Evolutionary conservation across 2,888 invertebrate species (phyloP), one percentile per base, ranked within the genome.

Genomic region (Agelastica alni): DNA sequence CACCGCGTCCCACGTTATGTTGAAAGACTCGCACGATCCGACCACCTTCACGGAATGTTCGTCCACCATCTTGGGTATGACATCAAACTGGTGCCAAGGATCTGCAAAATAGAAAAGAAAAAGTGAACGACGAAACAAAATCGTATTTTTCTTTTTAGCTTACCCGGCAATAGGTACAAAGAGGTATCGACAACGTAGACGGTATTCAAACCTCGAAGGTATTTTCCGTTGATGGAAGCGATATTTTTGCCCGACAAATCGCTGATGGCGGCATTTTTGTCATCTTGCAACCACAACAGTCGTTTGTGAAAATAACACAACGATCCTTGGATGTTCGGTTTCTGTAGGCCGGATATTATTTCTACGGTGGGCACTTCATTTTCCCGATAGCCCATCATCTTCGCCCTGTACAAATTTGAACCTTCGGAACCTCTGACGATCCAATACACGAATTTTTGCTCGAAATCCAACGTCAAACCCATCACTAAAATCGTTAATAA

Each of bases 401-500:
- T 83, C 2, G 89, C 88, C 56, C 83, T 80, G 70, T 86, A 89
- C 16, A 93, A 78, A 64, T 84, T 85, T 0, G 89, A 88, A 7
- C 88, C 89, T 68, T 89, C 87, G 61, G 86, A 86, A 62, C 89
- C 88, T 61, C 89, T 79, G 0, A 91, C 87, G 56, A 94, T 85
- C 94, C 94, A 96, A 71, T 91, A 93, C 5, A 92, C 81, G 73
- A 82, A 84, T 69, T 86, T 86, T 68, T 84, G 85, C 64, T 88
- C 86, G 44, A 88, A 80, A 72, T 96, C 93, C 52, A 93, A 77
- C 0, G 93, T 88, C 42, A 96, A 79, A 1, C 94, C 93, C 84
- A 90, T 89, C 2, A 94, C 89, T 87, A 68, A 39, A 81, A 59
- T 17, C n/a, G n/a, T n/a, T n/a, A n/a, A n/a, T n/a, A n/a, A n/a